Conservation (phyloP, 53 echinoderm and acorn worm species). For the Henricia sp. region DNA sequence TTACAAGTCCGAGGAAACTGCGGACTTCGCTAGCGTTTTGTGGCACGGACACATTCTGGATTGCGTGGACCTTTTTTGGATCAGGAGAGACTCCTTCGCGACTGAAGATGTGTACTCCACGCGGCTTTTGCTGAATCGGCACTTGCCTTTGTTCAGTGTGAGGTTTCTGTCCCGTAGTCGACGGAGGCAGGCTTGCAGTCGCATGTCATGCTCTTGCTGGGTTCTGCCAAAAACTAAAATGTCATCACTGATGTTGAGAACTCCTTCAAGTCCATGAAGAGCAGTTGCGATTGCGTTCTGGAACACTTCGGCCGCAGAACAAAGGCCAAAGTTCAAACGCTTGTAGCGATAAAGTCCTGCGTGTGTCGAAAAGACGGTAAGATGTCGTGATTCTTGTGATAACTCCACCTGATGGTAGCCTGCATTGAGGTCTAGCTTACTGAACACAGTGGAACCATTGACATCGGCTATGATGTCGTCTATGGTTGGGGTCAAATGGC, state of each 20-base stretch:
- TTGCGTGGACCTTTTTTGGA: slow-evolving; percentile 28
- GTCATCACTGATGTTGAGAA: slow-evolving; percentile 36
- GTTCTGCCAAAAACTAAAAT: slow-evolving; percentile 39
- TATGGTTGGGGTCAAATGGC: slow-evolving; percentile 65
- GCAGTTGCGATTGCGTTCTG: slow-evolving; percentile 69
- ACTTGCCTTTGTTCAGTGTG: slow-evolving; percentile 64
- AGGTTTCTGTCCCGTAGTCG: slow-evolving; percentile 61
- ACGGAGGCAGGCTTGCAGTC: slow-evolving; percentile 49
- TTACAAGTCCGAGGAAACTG: slow-evolving; percentile 65
- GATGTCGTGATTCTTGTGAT: slow-evolving; percentile 23
- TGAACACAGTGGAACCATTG: slow-evolving; percentile 65
- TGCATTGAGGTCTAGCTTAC: slow-evolving; percentile 74
- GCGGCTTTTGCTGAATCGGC: slow-evolving; percentile 24
- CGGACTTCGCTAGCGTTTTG: slow-evolving; percentile 30
- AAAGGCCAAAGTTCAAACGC: slow-evolving; percentile 64
- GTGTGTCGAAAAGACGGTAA: slow-evolving; percentile 25
- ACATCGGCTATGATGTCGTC: slow-evolving; percentile 65
- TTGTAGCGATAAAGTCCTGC: slow-evolving; percentile 66
- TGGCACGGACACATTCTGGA: slow-evolving; percentile 35
- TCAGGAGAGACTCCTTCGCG: slow-evolving; percentile 35
- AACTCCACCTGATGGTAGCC: slow-evolving; percentile 82
- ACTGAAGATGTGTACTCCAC: slow-evolving; percentile 63
- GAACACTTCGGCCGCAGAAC: slow-evolving; percentile 71
- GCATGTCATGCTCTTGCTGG: slow-evolving; percentile 58
- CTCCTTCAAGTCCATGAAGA: slow-evolving; percentile 43